A percentile compares a stretch with the other conserved stretches of the same genome.
These are phyloP conservation scores for Caenorhabditis sinica DNA, from an alignment of 2,888 invertebrate species.

Conservation along the genomic window DNA sequence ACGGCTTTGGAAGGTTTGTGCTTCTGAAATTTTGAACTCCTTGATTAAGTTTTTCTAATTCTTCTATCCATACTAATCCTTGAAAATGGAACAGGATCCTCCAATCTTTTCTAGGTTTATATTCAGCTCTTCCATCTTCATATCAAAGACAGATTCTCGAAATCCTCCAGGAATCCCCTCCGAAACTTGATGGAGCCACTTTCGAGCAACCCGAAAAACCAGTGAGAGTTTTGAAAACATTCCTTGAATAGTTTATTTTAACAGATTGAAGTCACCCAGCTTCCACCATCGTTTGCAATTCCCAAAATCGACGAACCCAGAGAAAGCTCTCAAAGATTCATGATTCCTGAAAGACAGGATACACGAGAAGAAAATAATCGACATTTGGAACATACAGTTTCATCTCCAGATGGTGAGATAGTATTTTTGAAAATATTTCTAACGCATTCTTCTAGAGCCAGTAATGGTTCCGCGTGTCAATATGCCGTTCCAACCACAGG, in stretches of 20 bases:
- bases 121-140: slow-evolving; percentile 59
- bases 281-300: slow-evolving; percentile 53
- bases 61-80: background rate
- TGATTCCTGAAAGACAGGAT: slow-evolving; percentile 25
- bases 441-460: slow-evolving; percentile 2
- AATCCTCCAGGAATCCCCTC: slow-evolving; percentile 43
- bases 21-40: background rate
- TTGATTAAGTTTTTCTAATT: background rate
- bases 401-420: slow-evolving; percentile 18
- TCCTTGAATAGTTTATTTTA: background rate
- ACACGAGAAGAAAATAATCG: slow-evolving; percentile 1
- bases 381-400: slow-evolving; percentile 16
- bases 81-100: background rate
- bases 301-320: slow-evolving; percentile 15
- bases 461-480: slow-evolving; percentile 51
- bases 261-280: slow-evolving; percentile 47
- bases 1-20: slow-evolving; percentile 44
- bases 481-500: slow-evolving; percentile 58
- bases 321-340: slow-evolving; percentile 15
- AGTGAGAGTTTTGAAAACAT: background rate
- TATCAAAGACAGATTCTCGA: slow-evolving; percentile 56
- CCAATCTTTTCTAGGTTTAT: slow-evolving; percentile 42
- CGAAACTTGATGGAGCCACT: slow-evolving; percentile 56
- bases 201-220: slow-evolving; percentile 50
- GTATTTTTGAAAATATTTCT: background rate